Base-by-base conservation (phyloP, 2,797 vertebrate genomes). In the Columba guinea region DNA sequence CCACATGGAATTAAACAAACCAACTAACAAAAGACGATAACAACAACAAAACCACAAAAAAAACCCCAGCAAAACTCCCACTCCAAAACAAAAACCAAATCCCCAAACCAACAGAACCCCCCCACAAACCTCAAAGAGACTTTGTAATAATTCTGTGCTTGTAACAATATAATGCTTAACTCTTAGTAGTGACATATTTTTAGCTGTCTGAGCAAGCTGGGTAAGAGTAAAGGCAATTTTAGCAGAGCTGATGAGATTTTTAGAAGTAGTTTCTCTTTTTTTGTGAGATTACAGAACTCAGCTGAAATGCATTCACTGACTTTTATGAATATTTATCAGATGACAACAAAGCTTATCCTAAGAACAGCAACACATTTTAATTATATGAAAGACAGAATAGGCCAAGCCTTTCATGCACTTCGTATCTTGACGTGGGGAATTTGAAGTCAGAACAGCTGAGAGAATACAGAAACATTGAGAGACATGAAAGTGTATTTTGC, bases 261-360 rank as follows among this genome's bases (percentile, higher is more conserved):
- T 41, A 89, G 48, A 76, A 65, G 65, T 6, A 78, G 27, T 82
- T 90, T 46, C 71, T 87, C 77, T 87, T 46, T 46, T 74, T 87
- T 80, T 79, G 34, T 0, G 5, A 76, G 44, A 78, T 75, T 79
- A 51, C 39, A 87, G 60, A 89, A 90, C 49, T 55, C 56, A n/a
- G 23, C 28, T 82, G 75, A 92, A 68, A 68, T 80, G 68, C 60
- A 48, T 87, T 78, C 21, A 11, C 10, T 87, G 67, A 39, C 60
- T 91, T 90, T 11, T 71, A 78, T 81, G 73, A 93, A 84, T 89
- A 88, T 88, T 93, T 93, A 91, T 67, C 59, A 90, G 65, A 44
- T 6, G 73, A 74, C 48, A 94, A 48, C 59, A 95, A 93, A 87
- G 88, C 52, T 73, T 79, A 82, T 73, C 34, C 56, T 79, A n/a